phyloP scores from a whole-genome alignment of 2,113 vertebrate genomes.

The Fregata magnificens region DNA sequence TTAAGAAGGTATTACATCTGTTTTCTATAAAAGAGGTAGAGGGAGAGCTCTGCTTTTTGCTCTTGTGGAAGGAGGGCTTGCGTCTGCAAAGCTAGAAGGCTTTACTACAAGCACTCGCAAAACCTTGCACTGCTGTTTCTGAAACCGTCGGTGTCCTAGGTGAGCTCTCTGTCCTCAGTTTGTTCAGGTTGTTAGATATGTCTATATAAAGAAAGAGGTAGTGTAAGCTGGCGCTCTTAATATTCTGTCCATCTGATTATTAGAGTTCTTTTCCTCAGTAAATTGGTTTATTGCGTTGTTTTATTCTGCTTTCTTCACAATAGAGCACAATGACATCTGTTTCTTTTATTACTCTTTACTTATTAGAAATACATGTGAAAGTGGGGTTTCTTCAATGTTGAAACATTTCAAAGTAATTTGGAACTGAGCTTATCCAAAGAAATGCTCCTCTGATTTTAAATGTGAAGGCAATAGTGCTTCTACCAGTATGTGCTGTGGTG shows the following conservation, averaged over 20 bases:
- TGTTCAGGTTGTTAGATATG: not conserved
- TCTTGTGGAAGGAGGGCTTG: not conserved
- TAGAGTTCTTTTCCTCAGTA: not conserved
- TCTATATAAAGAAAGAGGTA: not conserved
- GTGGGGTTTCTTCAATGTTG: not conserved
- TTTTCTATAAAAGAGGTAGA: not conserved
- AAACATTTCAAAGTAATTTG: not conserved
- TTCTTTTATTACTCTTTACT: not conserved
- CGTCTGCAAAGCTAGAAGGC: not conserved
- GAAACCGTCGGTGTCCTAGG: not conserved
- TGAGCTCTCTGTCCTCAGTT: not conserved
- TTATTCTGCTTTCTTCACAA: not conserved
- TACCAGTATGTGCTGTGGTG: not conserved
- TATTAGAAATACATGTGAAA: not conserved
- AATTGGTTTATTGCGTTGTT: not conserved
- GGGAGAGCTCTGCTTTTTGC: not conserved
- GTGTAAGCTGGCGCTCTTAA: not conserved
- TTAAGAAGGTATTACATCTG: not conserved
- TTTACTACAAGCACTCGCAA: not conserved
- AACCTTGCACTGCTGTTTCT: not conserved
- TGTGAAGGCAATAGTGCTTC: not conserved
- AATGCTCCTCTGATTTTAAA: not conserved
- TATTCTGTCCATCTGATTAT: not conserved
- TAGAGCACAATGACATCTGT: not conserved
- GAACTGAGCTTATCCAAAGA: not conserved